phyloP scores from a whole-genome alignment of 2,797 vertebrate genomes.

The Onychomys leucogaster region DNA sequence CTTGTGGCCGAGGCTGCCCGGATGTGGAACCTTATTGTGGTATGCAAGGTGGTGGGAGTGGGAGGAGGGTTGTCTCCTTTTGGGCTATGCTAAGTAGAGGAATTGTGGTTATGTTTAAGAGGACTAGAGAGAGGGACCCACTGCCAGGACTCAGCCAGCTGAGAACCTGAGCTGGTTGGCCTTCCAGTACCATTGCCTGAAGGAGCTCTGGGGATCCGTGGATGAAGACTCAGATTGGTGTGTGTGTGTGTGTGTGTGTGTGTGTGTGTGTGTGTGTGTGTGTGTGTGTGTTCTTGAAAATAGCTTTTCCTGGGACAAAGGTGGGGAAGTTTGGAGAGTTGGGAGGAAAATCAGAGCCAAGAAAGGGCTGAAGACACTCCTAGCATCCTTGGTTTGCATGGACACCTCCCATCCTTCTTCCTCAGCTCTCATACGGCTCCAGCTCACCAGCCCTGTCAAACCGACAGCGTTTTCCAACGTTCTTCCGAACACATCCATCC shows the following conservation, averaged over 20 bases:
- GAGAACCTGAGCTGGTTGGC: neutral
- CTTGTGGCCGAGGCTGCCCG: constrained; percentile 94
- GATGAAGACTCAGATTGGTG: neutral
- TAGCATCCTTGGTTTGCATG: neutral
- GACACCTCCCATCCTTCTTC: neutral
- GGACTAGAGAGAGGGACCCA: neutral
- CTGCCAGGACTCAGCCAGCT: neutral
- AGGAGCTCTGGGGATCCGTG: neutral
- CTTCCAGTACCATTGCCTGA: neutral
- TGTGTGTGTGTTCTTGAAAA: neutral
- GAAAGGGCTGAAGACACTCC: neutral
- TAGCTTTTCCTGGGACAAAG: neutral
- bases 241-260: neutral
- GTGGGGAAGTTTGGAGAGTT: neutral
- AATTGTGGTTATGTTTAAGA: neutral
- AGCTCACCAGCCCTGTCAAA: constrained; percentile 95
- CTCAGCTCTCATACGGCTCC: constrained; percentile 94
- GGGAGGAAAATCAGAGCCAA: neutral
- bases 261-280: neutral
- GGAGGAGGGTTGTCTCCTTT: neutral
- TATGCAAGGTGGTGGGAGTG: constrained; percentile 71
- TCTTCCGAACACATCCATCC: constrained; percentile 95
- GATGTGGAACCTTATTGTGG: constrained; percentile 96
- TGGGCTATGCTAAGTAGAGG: neutral
- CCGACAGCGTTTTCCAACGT: constrained; percentile 95